phyloP scores from a whole-genome alignment of 2,888 invertebrate genomes.

The Empis stercorea region DNA sequence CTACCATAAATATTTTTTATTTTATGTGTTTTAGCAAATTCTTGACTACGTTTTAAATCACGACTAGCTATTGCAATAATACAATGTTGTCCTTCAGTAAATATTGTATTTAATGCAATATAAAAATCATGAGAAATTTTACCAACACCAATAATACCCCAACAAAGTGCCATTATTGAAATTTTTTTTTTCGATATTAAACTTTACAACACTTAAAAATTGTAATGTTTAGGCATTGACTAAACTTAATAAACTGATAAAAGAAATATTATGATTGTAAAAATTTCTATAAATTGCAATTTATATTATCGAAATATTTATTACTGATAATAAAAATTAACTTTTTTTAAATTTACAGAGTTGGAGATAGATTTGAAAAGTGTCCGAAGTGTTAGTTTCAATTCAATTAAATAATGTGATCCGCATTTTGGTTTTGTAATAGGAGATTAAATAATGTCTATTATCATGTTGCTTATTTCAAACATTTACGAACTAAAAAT shows the following conservation, averaged over 20 bases:
- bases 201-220: conserved; percentile 3
- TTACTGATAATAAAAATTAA: too few species aligned
- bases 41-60: conserved; percentile 49
- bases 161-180: conserved; percentile 38
- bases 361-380: too few species aligned
- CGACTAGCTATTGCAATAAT: conserved; percentile 66
- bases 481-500: too few species aligned
- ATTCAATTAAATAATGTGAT: too few species aligned
- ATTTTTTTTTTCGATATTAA: not conserved
- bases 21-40: conserved; percentile 56
- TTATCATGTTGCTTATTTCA: too few species aligned
- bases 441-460: too few species aligned
- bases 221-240: conserved; percentile 7
- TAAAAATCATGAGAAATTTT: conserved; percentile 74
- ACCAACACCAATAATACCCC: conserved; percentile 74
- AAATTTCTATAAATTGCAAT: too few species aligned
- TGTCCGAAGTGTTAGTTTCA: too few species aligned
- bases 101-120: conserved; percentile 45
- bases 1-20: conserved; percentile 56
- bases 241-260: conserved; percentile 8
- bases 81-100: conserved; percentile 48
- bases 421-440: too few species aligned
- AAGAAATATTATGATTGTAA: conserved; percentile 2
- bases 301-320: too few species aligned
- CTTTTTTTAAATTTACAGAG: too few species aligned